Conservation (phyloP, 92 coral and sea anemone species). For the Parazoanthus swiftii region DNA sequence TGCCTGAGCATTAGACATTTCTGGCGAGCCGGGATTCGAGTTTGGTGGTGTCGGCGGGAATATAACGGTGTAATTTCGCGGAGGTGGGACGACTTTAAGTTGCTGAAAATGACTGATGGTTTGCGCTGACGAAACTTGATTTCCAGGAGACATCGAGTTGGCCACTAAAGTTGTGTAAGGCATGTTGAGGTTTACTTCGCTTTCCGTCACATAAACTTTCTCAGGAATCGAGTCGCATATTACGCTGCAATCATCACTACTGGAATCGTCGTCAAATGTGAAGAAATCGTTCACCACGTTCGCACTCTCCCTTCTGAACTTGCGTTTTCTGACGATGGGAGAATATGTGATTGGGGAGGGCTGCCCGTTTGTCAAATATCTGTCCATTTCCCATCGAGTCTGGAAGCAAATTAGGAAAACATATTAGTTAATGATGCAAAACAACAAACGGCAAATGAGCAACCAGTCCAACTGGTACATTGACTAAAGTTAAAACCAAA, state of each 20-base stretch:
- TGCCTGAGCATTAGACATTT: conserved; percentile 70
- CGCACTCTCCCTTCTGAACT: conserved; percentile 99
- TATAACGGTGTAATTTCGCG: conserved; percentile 84
- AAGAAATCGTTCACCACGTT: conserved; percentile 96
- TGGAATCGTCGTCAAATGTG: conserved; percentile 85
- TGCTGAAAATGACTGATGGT: conserved; percentile 48
- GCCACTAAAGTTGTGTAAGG: conserved; percentile 53
- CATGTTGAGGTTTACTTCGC: conserved; percentile 37
- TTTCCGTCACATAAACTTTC: conserved; percentile 76
- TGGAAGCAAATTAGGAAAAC: conserved; percentile 42
- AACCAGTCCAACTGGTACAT: not conserved
- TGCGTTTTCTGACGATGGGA: conserved; percentile 85
- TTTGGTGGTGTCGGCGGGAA: conserved; percentile 99
- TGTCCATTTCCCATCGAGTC: conserved; percentile 97
- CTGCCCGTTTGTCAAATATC: conserved; percentile 74
- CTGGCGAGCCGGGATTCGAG: conserved; percentile 99
- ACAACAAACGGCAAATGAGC: conserved; percentile 38
- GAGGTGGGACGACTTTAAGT: conserved; percentile 84
- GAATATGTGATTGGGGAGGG: conserved; percentile 84
- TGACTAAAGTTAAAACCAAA: not conserved
- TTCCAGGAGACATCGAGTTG: conserved; percentile 50
- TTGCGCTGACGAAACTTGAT: conserved; percentile 34
- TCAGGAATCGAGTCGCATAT: conserved; percentile 54
- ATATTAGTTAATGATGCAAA: conserved; percentile 25
- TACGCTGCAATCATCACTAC: conserved; percentile 67